phyloP scores from a whole-genome alignment of 2,888 invertebrate species.

The Macaria liturata region DNA sequence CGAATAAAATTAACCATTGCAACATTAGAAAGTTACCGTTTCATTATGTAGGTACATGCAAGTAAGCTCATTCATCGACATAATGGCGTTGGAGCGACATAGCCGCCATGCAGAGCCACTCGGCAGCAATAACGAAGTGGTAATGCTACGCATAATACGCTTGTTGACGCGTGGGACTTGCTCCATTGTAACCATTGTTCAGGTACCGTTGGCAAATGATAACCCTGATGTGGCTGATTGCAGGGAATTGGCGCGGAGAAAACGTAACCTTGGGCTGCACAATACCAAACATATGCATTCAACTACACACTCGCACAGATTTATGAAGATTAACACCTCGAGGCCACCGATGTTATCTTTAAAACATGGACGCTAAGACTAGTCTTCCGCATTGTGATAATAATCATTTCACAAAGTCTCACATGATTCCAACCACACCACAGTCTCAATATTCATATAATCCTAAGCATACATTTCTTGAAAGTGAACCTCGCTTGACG shows the following conservation, averaged over 20 bases:
- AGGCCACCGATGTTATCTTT: slow-evolving; percentile 4
- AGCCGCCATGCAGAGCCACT: slow-evolving; percentile 36
- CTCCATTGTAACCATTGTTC: slow-evolving; percentile 52
- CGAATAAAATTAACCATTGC: slow-evolving; percentile 62
- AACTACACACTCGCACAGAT: background rate
- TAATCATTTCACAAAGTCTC: background rate
- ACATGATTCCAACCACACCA: too few relatives aligned
- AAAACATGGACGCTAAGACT: background rate
- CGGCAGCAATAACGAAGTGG: slow-evolving; percentile 57
- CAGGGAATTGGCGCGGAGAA: slow-evolving; percentile 33
- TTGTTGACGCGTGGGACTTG: slow-evolving; percentile 62
- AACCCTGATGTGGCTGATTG: slow-evolving; percentile 38
- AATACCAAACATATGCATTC: slow-evolving; percentile 9
- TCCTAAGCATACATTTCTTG: too few relatives aligned
- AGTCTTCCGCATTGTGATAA: slow-evolving; percentile 5
- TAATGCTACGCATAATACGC: slow-evolving; percentile 55
- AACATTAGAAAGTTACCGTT: slow-evolving; percentile 71
- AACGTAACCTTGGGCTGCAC: slow-evolving; percentile 21
- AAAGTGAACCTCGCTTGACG: background rate
- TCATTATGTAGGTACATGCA: slow-evolving; percentile 60
- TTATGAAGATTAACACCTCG: slow-evolving; percentile 10
- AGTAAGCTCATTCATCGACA: slow-evolving; percentile 58
- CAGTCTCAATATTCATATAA: too few relatives aligned
- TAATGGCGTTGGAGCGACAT: slow-evolving; percentile 57
- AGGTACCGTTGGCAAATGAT: slow-evolving; percentile 43